phyloP scores from a whole-genome alignment of 2,113 vertebrate genomes.

The Holacanthus passer region DNA sequence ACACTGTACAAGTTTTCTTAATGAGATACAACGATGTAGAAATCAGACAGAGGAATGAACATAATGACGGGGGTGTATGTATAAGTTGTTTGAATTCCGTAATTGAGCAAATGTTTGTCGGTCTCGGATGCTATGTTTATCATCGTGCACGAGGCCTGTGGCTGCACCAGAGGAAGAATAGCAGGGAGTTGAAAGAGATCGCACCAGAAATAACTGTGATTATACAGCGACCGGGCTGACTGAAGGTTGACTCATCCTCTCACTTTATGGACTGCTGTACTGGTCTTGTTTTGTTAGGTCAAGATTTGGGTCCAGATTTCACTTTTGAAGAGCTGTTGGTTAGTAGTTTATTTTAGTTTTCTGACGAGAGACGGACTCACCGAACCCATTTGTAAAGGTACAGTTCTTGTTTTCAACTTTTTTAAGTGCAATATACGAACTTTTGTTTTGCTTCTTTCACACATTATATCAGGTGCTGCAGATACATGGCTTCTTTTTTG shows the following conservation, averaged over 20 bases:
- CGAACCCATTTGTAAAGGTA: neutral
- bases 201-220: constrained; percentile 45
- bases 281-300: neutral
- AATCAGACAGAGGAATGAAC: constrained; percentile 5
- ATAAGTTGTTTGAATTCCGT: constrained; percentile 30
- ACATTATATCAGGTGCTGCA: neutral
- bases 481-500: neutral
- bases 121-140: constrained; percentile 26
- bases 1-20: neutral
- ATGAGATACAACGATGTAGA: constrained; percentile 5
- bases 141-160: neutral
- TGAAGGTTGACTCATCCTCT: constrained; percentile 11
- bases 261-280: neutral
- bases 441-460: neutral
- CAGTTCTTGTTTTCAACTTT: neutral
- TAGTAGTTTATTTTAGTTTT: neutral
- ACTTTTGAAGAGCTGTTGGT: neutral
- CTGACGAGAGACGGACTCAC: neutral
- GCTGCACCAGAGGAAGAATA: constrained; percentile 25
- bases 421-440: neutral
- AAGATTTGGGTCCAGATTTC: neutral
- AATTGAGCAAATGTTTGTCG: constrained; percentile 16
- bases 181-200: neutral
- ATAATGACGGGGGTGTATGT: constrained; percentile 15
- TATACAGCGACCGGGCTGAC: constrained; percentile 7